Evolutionary conservation across 2,888 invertebrate species (phyloP).

Genomic region (Phalera bucephala): DNA sequence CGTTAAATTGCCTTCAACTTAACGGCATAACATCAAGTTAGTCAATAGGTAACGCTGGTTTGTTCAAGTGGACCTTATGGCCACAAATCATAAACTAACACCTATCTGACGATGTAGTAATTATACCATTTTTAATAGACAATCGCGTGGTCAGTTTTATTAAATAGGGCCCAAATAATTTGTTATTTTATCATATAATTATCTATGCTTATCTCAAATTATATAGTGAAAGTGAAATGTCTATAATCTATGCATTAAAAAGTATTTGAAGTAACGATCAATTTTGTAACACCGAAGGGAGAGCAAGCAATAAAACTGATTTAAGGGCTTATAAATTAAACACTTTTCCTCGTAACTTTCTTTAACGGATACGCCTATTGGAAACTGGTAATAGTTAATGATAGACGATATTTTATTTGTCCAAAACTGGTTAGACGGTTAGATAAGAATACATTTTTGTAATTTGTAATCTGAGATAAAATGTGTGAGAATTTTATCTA

Average conservation of each 20-base stretch:
- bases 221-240: constrained; percentile 58
- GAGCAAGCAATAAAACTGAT: constrained; percentile 57
- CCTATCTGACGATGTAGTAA: too few relatives aligned
- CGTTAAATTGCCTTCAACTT: too few relatives aligned
- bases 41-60: too few relatives aligned
- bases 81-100: too few relatives aligned
- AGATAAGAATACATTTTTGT: neutral
- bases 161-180: too few relatives aligned
- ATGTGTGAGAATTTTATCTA: neutral
- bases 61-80: too few relatives aligned
- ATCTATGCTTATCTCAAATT: constrained; percentile 18
- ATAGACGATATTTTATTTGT: constrained; percentile 38
- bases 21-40: too few relatives aligned
- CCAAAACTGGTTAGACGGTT: constrained; percentile 13
- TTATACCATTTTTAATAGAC: too few relatives aligned
- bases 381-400: constrained; percentile 45
- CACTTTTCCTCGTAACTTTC: constrained; percentile 60
- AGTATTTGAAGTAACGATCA: constrained; percentile 35
- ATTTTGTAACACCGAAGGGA: constrained; percentile 45
- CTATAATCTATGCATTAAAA: constrained; percentile 50
- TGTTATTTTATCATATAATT: neutral
- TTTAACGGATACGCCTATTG: constrained; percentile 45
- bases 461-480: neutral
- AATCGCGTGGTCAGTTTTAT: too few relatives aligned
- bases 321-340: constrained; percentile 68